Conservation (phyloP, 2,888 invertebrate species). For the Heliothis peltigera region DNA sequence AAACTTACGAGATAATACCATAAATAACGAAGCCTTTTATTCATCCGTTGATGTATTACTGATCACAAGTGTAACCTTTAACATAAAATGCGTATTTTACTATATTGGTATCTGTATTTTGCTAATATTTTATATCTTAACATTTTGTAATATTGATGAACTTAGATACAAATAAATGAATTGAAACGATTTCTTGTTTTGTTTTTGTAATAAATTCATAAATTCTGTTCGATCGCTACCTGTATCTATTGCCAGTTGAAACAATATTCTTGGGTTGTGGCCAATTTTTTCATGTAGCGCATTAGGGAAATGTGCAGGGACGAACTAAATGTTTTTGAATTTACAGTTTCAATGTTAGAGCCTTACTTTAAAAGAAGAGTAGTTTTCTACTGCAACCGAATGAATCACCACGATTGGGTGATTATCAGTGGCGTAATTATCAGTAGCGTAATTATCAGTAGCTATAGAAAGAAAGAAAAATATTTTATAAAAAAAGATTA, state of each 20-base stretch:
- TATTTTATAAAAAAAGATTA: too few species aligned
- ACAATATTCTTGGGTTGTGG: slow-evolving; percentile 65
- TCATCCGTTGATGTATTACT: slow-evolving; percentile 34
- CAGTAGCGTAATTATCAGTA: too few species aligned
- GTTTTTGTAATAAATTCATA: slow-evolving; percentile 38
- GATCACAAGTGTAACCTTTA: slow-evolving; percentile 39
- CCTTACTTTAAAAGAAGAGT: too few species aligned
- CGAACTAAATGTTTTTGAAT: slow-evolving; percentile 52
- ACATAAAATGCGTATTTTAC: slow-evolving; percentile 67
- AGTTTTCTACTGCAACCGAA: too few species aligned
- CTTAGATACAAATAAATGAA: slow-evolving; percentile 78
- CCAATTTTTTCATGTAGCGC: slow-evolving; percentile 70
- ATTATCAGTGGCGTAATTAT: too few species aligned
- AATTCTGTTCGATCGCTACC: slow-evolving; percentile 44
- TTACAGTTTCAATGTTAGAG: background rate
- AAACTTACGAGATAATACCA: slow-evolving; percentile 28
- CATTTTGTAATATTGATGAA: slow-evolving; percentile 71
- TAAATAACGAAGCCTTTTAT: slow-evolving; percentile 37
- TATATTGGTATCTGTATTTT: slow-evolving; percentile 73
- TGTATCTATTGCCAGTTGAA: slow-evolving; percentile 56
- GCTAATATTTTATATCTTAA: slow-evolving; percentile 72
- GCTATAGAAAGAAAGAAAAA: too few species aligned
- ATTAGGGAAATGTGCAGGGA: slow-evolving; percentile 66
- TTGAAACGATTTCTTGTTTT: slow-evolving; percentile 59
- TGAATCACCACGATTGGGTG: too few species aligned